These are phyloP conservation scores for Macrotrachela quadricornifera DNA, from an alignment of 1,140 invertebrate genomes.

Conservation along the genomic window DNA sequence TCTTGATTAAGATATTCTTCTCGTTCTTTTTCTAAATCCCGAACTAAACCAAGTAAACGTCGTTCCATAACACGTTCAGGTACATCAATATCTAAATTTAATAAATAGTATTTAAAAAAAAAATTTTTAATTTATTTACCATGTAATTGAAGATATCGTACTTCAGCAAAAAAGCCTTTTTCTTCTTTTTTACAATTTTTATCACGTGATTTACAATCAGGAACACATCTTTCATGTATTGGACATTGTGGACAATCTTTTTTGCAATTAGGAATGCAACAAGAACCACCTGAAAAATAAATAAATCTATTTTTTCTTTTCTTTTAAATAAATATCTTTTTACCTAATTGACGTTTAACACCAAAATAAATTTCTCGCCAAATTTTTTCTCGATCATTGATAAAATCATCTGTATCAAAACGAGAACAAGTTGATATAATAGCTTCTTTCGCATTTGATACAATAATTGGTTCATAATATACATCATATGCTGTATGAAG, in stretches of 20 bases:
- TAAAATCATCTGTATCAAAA: conserved; percentile 15
- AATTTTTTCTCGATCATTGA: conserved; percentile 12
- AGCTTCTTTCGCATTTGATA: conserved; percentile 17
- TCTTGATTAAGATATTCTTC: conserved; percentile 17
- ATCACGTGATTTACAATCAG: conserved; percentile 12
- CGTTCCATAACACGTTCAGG: conserved; percentile 15
- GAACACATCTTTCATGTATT: conserved; percentile 12
- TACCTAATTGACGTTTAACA: conserved; percentile 14
- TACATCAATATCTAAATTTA: conserved; percentile 12
- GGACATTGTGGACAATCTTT: not conserved
- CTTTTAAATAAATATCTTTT: not conserved
- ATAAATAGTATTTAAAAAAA: too few species aligned
- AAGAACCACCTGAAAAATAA: not conserved
- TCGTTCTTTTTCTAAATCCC: conserved; percentile 15
- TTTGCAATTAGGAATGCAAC: conserved; percentile 7
- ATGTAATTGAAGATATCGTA: conserved; percentile 18
- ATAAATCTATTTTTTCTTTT: not conserved
- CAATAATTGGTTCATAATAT: conserved; percentile 16
- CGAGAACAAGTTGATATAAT: conserved; percentile 15
- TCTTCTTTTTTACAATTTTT: conserved; percentile 12
- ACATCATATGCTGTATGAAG: conserved; percentile 19
- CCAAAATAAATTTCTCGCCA: conserved; percentile 14
- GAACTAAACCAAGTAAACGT: conserved; percentile 15
- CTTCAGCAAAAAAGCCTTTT: conserved; percentile 19
- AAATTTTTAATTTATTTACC: too few species aligned